These are phyloP conservation scores for Chlorops oryzae DNA, from an alignment of 1,140 invertebrate species.

Conservation along the genomic window DNA sequence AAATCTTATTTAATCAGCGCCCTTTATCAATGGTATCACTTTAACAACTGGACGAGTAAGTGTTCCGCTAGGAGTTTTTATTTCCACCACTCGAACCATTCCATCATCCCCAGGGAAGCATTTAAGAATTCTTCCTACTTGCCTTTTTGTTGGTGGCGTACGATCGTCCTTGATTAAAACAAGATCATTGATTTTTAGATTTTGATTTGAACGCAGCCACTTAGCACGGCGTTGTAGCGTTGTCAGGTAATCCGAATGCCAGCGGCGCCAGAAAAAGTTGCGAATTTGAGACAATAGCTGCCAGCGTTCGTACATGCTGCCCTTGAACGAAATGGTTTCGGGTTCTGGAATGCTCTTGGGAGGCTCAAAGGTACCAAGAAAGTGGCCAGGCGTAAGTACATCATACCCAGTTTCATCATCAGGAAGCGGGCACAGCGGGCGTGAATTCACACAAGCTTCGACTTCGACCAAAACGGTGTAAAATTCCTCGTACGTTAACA, in stretches of 20 bases:
- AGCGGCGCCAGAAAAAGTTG: constrained; percentile 40
- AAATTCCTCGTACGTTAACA: constrained; percentile 28
- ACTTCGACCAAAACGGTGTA: constrained; percentile 21
- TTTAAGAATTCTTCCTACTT: neutral
- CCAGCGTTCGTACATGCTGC: constrained; percentile 10
- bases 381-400: constrained; percentile 24
- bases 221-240: constrained; percentile 22
- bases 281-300: too few relatives aligned
- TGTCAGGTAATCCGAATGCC: constrained; percentile 33
- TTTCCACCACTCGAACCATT: too few relatives aligned
- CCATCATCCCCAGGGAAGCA: neutral
- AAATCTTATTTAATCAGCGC: too few relatives aligned
- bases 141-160: neutral
- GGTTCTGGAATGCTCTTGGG: constrained; percentile 7
- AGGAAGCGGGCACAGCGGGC: constrained; percentile 28
- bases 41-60: too few relatives aligned
- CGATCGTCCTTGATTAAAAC: neutral
- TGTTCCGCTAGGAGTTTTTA: too few relatives aligned
- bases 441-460: too few relatives aligned
- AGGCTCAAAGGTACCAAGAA: constrained; percentile 28
- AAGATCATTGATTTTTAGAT: too few relatives aligned
- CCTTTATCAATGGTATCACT: too few relatives aligned
- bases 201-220: constrained; percentile 10
- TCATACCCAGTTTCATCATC: constrained; percentile 24
- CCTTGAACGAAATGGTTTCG: neutral